Percentiles rank a stretch among this genome's conserved stretches.
Evolutionary conservation across 2,797 vertebrate genomes (phyloP).

Genomic region (Ambastaia sidthimunki): DNA sequence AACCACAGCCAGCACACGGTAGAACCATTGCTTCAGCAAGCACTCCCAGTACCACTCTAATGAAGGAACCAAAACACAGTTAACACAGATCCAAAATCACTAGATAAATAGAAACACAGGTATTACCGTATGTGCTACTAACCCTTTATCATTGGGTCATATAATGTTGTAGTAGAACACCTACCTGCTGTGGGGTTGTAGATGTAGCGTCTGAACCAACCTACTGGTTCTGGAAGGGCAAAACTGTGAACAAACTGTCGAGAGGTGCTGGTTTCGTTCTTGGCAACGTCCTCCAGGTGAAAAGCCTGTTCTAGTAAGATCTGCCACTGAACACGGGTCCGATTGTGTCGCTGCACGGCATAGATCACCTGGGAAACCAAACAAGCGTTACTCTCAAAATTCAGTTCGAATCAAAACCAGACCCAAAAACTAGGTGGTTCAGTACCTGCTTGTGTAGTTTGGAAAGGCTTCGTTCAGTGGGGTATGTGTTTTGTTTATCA

Average conservation of each 20-base stretch:
- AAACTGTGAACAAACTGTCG: conserved; percentile 92
- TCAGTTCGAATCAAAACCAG: not conserved
- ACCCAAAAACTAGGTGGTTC: not conserved
- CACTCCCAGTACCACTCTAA: conserved; percentile 99
- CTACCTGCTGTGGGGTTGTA: conserved; percentile 89
- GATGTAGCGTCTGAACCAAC: conserved; percentile 85
- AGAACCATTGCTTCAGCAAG: conserved; percentile 89
- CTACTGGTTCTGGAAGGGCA: conserved; percentile 80
- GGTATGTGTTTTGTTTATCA: conserved; percentile 90
- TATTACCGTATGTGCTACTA: not conserved
- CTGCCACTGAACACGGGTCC: conserved; percentile 94
- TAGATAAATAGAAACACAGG: not conserved
- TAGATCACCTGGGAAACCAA: conserved; percentile 86
- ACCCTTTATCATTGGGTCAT: not conserved
- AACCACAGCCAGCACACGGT: conserved; percentile 85
- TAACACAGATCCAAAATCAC: conserved; percentile 19
- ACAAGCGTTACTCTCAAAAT: not conserved
- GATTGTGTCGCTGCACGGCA: conserved; percentile 92
- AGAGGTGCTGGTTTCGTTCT: conserved; percentile 89
- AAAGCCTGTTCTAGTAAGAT: conserved; percentile 94
- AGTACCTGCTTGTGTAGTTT: conserved; percentile 96
- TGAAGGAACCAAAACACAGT: conserved; percentile 35
- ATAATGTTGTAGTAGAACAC: conserved; percentile 38
- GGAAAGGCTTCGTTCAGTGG: conserved; percentile 91
- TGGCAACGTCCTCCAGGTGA: conserved; percentile 93